Base-by-base conservation (phyloP, 2,888 invertebrate genomes). In the Cerceris ruficornis region DNA sequence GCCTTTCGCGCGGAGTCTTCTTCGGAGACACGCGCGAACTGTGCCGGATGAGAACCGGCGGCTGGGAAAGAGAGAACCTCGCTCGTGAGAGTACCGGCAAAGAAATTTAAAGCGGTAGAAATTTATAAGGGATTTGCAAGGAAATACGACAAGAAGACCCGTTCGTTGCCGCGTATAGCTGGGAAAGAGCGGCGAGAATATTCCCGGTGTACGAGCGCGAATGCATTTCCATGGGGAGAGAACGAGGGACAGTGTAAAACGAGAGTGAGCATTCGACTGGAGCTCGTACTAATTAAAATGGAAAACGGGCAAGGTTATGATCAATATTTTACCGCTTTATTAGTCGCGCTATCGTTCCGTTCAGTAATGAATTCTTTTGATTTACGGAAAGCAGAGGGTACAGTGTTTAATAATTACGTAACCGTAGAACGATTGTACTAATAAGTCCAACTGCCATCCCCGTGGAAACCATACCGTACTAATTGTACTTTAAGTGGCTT, bases 401-500 rank as follows among this genome's bases (percentile, higher is more conserved):
- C 49, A 59, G 50, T 64, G 67, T 69, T 74, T 74, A 74, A 74
- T 62, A 78, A 74, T 79, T 52, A 66, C 67, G 79, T 80, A 80
- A 69, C 59, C n/a, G 28, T 41, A 59, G 69, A 78, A 79, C 60
- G 59, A 79, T 80, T 65, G 64, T 15, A 43, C 69, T 73, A 73
- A 69, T 62, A 68, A 70, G 69, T 67, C 74, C 55, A n/a, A 55
- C 67, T 50, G 15, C 49, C 39, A 50, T 50, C 49, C 17, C 17
- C 14, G 15, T 46, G 62, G 65, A 78, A 66, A 66, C 58, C 66
- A 42, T 57, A 41, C 74, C n/a, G 42, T 50, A 67, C 78, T 80
- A 80, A 80, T 80, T 80, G 74, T 74, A 80, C 64, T 80, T 80
- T 80, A 80, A 79, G 62, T 60, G 42, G 66, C 55, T 65, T 46